Conservation (phyloP, 2,113 vertebrate genomes). For the Prunella himalayana region DNA sequence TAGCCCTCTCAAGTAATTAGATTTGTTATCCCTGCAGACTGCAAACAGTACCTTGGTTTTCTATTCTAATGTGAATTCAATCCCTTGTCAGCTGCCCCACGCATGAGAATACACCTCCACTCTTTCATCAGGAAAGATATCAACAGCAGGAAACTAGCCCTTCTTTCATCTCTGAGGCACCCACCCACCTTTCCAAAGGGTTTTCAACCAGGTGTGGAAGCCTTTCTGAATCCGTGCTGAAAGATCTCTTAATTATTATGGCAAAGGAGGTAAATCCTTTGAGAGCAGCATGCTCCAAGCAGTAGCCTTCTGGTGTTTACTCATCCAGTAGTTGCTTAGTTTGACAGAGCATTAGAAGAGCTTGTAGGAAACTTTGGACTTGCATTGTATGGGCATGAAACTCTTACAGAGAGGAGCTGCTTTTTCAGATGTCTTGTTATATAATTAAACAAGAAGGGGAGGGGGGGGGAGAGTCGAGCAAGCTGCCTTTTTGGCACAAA, state of each 20-base stretch:
- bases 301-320: slow-evolving; percentile 24
- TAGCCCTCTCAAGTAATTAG: slow-evolving; percentile 16
- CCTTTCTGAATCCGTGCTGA: slow-evolving; percentile 56
- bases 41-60: slow-evolving; percentile 30
- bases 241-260: slow-evolving; percentile 63
- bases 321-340: not conserved
- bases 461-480: not conserved
- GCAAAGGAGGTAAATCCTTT: slow-evolving; percentile 51
- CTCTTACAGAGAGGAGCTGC: not conserved
- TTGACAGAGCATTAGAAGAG: not conserved
- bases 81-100: slow-evolving; percentile 39
- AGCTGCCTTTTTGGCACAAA: slow-evolving; percentile 50
- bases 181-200: slow-evolving; percentile 61
- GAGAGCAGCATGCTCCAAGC: slow-evolving; percentile 36
- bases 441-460: slow-evolving; percentile 22
- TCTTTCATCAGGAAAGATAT: slow-evolving; percentile 61
- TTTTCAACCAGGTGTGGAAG: slow-evolving; percentile 56
- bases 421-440: slow-evolving; percentile 30
- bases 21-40: slow-evolving; percentile 45
- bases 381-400: not conserved
- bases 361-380: not conserved
- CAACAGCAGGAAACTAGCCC: slow-evolving; percentile 61
- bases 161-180: slow-evolving; percentile 63
- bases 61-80: slow-evolving; percentile 41
- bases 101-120: slow-evolving; percentile 47